phyloP scores from a whole-genome alignment of 2,888 invertebrate genomes.

The Scaeva pyrastri region DNA sequence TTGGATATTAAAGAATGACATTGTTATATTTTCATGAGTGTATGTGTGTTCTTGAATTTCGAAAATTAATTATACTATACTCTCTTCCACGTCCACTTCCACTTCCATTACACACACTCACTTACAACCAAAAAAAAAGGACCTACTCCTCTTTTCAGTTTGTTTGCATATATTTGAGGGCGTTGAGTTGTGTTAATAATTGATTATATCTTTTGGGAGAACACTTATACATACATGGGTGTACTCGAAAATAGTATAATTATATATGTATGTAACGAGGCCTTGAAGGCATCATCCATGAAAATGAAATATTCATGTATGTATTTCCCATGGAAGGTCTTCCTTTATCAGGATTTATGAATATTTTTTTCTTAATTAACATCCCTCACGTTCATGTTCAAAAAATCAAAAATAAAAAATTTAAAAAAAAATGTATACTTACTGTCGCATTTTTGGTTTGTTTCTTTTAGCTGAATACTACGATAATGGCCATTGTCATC shows the following conservation, averaged over 20 bases:
- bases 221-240: not conserved
- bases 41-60: not conserved
- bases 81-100: not conserved
- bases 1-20: not conserved
- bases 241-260: no score
- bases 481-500: constrained; percentile 88
- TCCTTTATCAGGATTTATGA: constrained; percentile 4
- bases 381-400: not conserved
- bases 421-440: not conserved
- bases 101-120: not conserved
- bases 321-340: constrained; percentile 11
- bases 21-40: not conserved
- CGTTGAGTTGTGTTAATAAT: constrained; percentile 51
- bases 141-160: not conserved
- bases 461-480: constrained; percentile 88
- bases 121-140: not conserved
- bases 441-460: constrained; percentile 50
- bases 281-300: constrained; percentile 1
- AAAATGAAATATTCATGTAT: constrained; percentile 18
- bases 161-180: not conserved
- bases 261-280: not conserved
- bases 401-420: not conserved
- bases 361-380: constrained; percentile 31
- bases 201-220: constrained; percentile 30
- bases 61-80: constrained; percentile 3